phyloP scores from a whole-genome alignment of 1,140 invertebrate genomes.

The Calycopis cecrops region DNA sequence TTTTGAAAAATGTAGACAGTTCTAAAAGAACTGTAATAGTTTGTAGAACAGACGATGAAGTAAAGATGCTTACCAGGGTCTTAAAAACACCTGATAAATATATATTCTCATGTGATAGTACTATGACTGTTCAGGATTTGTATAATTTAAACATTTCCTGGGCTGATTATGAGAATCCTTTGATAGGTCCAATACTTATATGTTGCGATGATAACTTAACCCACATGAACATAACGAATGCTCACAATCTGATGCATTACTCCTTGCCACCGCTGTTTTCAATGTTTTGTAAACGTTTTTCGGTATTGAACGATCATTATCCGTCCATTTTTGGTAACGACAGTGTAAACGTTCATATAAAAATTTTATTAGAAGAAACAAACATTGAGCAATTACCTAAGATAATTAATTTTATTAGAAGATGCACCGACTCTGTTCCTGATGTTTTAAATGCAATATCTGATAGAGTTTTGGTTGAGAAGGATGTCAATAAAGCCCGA shows the following conservation, averaged over 20 bases:
- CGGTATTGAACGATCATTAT: conserved; percentile 60
- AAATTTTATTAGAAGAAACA: conserved; percentile 53
- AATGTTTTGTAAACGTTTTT: conserved; percentile 58
- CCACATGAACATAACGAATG: conserved; percentile 59
- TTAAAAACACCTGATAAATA: conserved; percentile 34
- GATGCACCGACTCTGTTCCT: conserved; percentile 49
- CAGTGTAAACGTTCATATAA: conserved; percentile 43
- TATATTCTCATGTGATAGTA: conserved; percentile 43
- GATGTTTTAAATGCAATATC: conserved; percentile 37
- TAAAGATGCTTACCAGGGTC: conserved; percentile 34
- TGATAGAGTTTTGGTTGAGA: conserved; percentile 38
- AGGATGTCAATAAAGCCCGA: conserved; percentile 48
- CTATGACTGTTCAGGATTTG: conserved; percentile 53
- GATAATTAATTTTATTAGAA: conserved; percentile 59
- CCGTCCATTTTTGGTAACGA: conserved; percentile 51
- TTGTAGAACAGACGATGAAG: conserved; percentile 53
- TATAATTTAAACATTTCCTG: conserved; percentile 42
- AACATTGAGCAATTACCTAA: conserved; percentile 61
- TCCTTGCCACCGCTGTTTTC: conserved; percentile 55
- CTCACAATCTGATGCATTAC: conserved; percentile 55
- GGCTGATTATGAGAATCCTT: conserved; percentile 50
- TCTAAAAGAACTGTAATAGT: conserved; percentile 57
- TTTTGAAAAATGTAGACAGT: conserved; percentile 39
- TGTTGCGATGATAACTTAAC: conserved; percentile 62
- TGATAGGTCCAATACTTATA: conserved; percentile 48